Evolutionary conservation across 2,113 vertebrate genomes (phyloP), one percentile per base, ranked within the genome.

Genomic region (Grantiella picta): DNA sequence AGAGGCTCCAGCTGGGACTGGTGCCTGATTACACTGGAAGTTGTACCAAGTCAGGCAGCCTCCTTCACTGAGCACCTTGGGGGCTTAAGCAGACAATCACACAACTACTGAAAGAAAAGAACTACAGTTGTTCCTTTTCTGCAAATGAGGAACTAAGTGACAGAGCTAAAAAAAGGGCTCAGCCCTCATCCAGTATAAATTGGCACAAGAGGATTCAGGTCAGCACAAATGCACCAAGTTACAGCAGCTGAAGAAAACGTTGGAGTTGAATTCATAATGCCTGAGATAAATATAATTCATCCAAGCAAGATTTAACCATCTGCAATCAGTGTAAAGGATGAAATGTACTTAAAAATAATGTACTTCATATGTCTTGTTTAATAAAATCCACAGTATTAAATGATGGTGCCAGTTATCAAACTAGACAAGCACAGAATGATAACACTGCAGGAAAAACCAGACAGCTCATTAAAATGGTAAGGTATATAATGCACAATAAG

Each of bases 141-240:
- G 69, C 52, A 96, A 86, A 94, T 42, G 65, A 93, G 76, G n/a
- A 89, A 86, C 56, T 78, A 84, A 92, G 64, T 68, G 68, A 83
- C 56, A 66, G n/a, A 83, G 60, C 64, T 90, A 78, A 86, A 93
- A 92, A 82, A 91, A 88, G 71, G 31, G 60, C 33, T 75, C 64
- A 83, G 31, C 31, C 68, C 75, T 91, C 71, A 83, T 44, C 38
- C 40, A n/a, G 42, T 80, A n/a, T 83, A 92, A 95, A 93, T 71
- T 86, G 93, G 68, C 78, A 91, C 22, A 69, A 52, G 9, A 80
- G 21, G 66, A 73, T 80, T 80, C 82, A 92, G 90, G 90, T 90
- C 88, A 93, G 68, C 69, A 85, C 33, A 85, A 89, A 91, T 18
- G 59, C 28, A 84, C 15, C 23, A 82, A 93, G 76, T 89, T 81